Conservation (phyloP, 2,888 invertebrate genomes). For the Apamea crenata region DNA sequence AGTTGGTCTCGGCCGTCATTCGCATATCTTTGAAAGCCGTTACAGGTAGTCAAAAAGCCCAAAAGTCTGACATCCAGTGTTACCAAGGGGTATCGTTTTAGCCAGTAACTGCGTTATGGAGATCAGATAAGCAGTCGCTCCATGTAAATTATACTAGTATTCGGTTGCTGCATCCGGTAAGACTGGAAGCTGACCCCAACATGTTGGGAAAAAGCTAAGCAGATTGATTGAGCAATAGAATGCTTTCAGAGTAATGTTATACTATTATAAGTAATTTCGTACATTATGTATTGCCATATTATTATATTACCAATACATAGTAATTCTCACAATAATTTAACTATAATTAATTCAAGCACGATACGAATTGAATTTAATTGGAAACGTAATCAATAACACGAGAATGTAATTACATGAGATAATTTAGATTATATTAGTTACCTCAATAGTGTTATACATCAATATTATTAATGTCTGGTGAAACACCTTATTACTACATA, state of each 20-base stretch:
- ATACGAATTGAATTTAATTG: conserved; percentile 34
- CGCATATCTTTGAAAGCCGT: neutral
- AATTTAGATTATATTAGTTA: conserved; percentile 31
- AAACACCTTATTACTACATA: neutral
- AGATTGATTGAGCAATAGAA: neutral
- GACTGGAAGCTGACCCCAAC: neutral
- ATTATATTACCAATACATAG: neutral
- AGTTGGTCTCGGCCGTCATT: neutral
- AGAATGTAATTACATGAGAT: conserved; percentile 42
- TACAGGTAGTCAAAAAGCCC: neutral
- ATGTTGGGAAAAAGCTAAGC: neutral
- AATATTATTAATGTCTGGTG: conserved; percentile 19
- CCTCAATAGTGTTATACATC: conserved; percentile 10
- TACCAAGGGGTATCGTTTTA: neutral
- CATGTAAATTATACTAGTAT: neutral
- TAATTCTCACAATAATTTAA: conserved; percentile 14
- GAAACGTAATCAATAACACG: conserved; percentile 40
- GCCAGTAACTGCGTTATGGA: neutral
- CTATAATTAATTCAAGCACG: conserved; percentile 35
- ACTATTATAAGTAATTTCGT: neutral
- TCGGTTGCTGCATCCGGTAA: neutral
- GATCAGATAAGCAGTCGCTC: neutral
- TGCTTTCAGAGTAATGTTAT: neutral
- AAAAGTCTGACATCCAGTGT: neutral
- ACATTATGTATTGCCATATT: neutral